A percentile compares a stretch with the other conserved stretches of the same genome.
These are phyloP conservation scores for Chloroclysta siterata DNA, from an alignment of 2,888 invertebrate genomes.

Conservation along the genomic window DNA sequence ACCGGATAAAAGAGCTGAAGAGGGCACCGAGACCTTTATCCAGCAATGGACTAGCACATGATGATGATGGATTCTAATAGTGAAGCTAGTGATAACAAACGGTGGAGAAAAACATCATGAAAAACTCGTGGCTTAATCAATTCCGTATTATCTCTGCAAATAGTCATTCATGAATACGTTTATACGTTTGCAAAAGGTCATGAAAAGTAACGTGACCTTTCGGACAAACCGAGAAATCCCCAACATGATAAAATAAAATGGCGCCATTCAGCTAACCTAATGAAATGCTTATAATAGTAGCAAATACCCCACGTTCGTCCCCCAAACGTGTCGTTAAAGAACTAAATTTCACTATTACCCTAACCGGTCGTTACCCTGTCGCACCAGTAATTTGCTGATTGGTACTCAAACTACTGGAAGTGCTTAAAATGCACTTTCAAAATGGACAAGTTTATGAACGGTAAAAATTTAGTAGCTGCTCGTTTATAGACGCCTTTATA, in stretches of 20 bases:
- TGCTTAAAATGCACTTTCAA: slow-evolving; percentile 8
- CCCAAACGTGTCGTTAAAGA: slow-evolving; percentile 5
- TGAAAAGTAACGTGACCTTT: background rate
- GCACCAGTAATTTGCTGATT: slow-evolving; percentile 21
- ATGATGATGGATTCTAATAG: too few species aligned
- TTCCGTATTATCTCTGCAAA: too few species aligned
- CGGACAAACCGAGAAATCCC: background rate
- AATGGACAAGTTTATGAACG: background rate
- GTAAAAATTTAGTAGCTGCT: background rate
- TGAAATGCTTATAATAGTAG: background rate
- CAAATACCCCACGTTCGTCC: background rate
- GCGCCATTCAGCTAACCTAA: background rate
- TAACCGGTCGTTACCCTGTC: slow-evolving; percentile 8
- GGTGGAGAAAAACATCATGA: too few species aligned
- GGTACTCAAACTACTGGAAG: slow-evolving; percentile 9
- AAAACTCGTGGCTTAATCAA: too few species aligned
- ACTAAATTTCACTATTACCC: slow-evolving; percentile 8
- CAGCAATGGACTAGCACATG: too few species aligned
- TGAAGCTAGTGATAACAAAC: too few species aligned
- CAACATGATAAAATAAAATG: background rate
- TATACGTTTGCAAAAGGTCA: too few species aligned
- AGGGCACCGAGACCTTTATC: too few species aligned
- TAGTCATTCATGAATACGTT: too few species aligned
- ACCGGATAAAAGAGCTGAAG: too few species aligned
- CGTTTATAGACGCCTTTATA: background rate